Conservation (phyloP, 2,888 invertebrate species). For the Eulithis testata region DNA sequence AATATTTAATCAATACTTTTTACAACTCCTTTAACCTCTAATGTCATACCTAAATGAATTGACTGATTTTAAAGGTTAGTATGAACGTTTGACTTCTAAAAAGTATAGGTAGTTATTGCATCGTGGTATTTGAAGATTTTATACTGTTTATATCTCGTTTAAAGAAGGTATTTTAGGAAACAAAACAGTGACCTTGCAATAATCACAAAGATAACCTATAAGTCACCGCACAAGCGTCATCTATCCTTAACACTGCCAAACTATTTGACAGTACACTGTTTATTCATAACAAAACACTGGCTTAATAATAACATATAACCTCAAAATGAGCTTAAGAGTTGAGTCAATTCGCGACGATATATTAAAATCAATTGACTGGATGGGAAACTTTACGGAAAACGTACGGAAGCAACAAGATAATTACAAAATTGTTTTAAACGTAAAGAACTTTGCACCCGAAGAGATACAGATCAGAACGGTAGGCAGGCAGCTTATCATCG, state of each 20-base stretch:
- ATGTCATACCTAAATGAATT: background rate
- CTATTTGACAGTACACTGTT: conserved; percentile 35
- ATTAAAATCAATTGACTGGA: conserved; percentile 69
- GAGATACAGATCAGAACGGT: conserved; percentile 60
- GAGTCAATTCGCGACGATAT: conserved; percentile 62
- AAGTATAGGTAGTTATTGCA: background rate
- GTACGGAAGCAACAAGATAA: conserved; percentile 55
- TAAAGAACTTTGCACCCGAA: conserved; percentile 63
- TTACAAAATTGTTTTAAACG: conserved; percentile 62
- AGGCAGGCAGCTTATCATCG: conserved; percentile 62
- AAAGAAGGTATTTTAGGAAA: background rate
- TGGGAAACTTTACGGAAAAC: conserved; percentile 65
- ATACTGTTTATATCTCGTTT: background rate
- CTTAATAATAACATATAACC: conserved; percentile 31
- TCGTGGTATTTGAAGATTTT: background rate
- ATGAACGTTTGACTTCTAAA: background rate
- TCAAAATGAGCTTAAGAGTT: conserved; percentile 31
- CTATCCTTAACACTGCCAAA: conserved; percentile 38
- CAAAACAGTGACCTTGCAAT: conserved; percentile 23
- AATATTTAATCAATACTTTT: background rate
- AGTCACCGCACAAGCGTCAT: conserved; percentile 42
- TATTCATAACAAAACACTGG: conserved; percentile 18
- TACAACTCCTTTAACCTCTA: background rate
- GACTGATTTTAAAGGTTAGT: background rate
- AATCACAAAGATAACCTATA: conserved; percentile 28